Conservation (phyloP, 2,113 vertebrate genomes). For the Planiliza haematocheilus region DNA sequence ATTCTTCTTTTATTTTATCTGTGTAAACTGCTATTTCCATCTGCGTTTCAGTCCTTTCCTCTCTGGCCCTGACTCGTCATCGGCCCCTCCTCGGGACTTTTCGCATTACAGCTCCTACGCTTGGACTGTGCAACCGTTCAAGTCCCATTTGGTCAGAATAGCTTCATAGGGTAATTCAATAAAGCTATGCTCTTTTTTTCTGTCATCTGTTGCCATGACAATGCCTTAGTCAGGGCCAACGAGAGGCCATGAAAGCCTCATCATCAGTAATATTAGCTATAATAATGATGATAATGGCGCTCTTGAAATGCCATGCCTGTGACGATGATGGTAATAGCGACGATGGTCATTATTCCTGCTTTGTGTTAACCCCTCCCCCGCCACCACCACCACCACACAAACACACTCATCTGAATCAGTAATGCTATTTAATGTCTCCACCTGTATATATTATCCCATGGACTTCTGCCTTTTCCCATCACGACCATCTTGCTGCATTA, state of each 20-base stretch:
- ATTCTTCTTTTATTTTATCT: slow-evolving; percentile 25
- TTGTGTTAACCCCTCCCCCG: slow-evolving; percentile 55
- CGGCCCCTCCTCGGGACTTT: slow-evolving; percentile 47
- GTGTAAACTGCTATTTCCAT: slow-evolving; percentile 23
- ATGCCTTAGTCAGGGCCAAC: slow-evolving; percentile 75
- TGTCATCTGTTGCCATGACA: slow-evolving; percentile 81
- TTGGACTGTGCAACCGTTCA: slow-evolving; percentile 63
- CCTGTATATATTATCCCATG: slow-evolving; percentile 21
- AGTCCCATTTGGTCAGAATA: slow-evolving; percentile 78
- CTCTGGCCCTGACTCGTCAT: slow-evolving; percentile 21
- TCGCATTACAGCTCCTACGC: slow-evolving; percentile 39
- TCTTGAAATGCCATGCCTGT: slow-evolving; percentile 75
- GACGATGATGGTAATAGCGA: slow-evolving; percentile 73
- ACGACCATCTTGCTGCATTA: background rate
- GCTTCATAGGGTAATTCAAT: slow-evolving; percentile 77
- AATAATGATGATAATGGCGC: slow-evolving; percentile 80
- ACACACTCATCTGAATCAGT: slow-evolving; percentile 39
- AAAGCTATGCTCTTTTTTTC: slow-evolving; percentile 74
- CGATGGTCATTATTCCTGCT: slow-evolving; percentile 67
- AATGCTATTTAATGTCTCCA: slow-evolving; percentile 43
- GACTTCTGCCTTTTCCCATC: slow-evolving; percentile 10
- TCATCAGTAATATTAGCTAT: slow-evolving; percentile 81
- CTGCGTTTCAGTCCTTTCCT: background rate
- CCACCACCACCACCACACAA: slow-evolving; percentile 20
- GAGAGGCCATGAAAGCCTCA: slow-evolving; percentile 69